A percentile compares a stretch with the other conserved stretches of the same genome.
These are phyloP conservation scores for Pipistrellus nathusii DNA, from an alignment of 2,797 vertebrate species.

Conservation along the genomic window DNA sequence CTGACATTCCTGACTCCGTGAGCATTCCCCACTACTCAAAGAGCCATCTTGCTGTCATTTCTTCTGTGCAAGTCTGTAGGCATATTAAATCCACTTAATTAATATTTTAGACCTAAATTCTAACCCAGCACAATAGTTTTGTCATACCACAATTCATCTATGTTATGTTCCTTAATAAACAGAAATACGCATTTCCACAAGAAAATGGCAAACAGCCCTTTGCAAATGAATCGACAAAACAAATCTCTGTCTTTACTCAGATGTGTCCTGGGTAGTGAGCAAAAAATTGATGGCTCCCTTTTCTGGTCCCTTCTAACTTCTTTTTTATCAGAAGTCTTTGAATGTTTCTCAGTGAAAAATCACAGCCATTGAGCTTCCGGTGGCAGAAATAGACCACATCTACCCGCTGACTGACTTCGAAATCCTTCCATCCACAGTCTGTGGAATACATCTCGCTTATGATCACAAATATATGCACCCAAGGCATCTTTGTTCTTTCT, in stretches of 20 bases:
- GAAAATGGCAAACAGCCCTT: slow-evolving; percentile 76
- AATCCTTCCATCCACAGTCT: slow-evolving; percentile 44
- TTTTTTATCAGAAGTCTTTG: not conserved
- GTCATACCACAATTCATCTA: slow-evolving; percentile 36
- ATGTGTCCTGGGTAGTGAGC: slow-evolving; percentile 29
- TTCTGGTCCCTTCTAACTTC: slow-evolving; percentile 28
- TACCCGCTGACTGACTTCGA: not conserved
- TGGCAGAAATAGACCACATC: not conserved
- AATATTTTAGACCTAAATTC: slow-evolving; percentile 14
- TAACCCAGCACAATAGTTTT: not conserved
- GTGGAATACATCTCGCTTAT: slow-evolving; percentile 43
- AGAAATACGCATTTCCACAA: slow-evolving; percentile 66
- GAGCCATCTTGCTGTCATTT: not conserved
- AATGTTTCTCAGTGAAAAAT: not conserved
- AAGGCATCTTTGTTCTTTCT: slow-evolving; percentile 8
- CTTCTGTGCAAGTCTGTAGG: not conserved
- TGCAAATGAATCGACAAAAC: slow-evolving; percentile 75
- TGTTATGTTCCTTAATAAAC: slow-evolving; percentile 75
- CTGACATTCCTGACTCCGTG: not conserved
- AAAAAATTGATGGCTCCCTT: slow-evolving; percentile 63
- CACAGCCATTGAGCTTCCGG: not conserved
- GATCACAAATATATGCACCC: not conserved
- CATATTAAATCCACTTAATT: slow-evolving; percentile 31
- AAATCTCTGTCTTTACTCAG: slow-evolving; percentile 68
- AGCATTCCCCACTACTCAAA: not conserved